phyloP scores from a whole-genome alignment of 2,113 vertebrate species.

The Pachypanchax playfairii region DNA sequence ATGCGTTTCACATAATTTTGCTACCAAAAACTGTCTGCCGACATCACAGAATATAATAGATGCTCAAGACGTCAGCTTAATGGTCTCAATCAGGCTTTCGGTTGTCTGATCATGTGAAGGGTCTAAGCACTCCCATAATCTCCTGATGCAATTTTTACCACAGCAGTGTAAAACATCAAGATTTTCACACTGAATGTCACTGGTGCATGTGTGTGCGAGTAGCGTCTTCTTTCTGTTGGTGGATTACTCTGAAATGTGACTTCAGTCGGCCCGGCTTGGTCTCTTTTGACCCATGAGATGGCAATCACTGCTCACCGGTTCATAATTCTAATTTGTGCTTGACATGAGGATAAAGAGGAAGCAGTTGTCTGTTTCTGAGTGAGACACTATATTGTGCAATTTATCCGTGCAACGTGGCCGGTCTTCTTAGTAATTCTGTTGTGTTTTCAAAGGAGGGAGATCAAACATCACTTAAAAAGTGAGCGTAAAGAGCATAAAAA shows the following conservation, averaged over 20 bases:
- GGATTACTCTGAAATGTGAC: slow-evolving; percentile 16
- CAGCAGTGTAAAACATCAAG: slow-evolving; percentile 41
- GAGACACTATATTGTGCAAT: slow-evolving; percentile 35
- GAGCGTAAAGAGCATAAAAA: neutral
- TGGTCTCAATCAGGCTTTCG: slow-evolving; percentile 63
- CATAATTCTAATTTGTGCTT: slow-evolving; percentile 21
- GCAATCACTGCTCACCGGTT: slow-evolving; percentile 8
- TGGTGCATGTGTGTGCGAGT: slow-evolving; percentile 14
- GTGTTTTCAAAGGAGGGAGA: slow-evolving; percentile 46
- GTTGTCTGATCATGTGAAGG: slow-evolving; percentile 69
- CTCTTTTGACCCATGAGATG: slow-evolving; percentile 8
- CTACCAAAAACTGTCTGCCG: slow-evolving; percentile 65
- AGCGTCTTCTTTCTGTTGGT: slow-evolving; percentile 9
- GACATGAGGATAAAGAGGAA: slow-evolving; percentile 28
- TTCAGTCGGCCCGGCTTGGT: slow-evolving; percentile 4
- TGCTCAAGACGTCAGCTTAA: slow-evolving; percentile 71
- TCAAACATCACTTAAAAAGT: slow-evolving; percentile 43
- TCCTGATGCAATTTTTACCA: slow-evolving; percentile 66
- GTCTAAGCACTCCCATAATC: slow-evolving; percentile 62
- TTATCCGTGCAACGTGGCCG: slow-evolving; percentile 45
- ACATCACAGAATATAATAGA: slow-evolving; percentile 64
- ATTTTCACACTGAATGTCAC: slow-evolving; percentile 13
- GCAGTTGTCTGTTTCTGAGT: slow-evolving; percentile 37
- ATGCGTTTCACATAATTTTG: slow-evolving; percentile 65
- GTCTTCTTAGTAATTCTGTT: slow-evolving; percentile 51